These are phyloP conservation scores for Barbus barbus DNA, from an alignment of 2,113 vertebrate genomes.

Conservation along the genomic window DNA sequence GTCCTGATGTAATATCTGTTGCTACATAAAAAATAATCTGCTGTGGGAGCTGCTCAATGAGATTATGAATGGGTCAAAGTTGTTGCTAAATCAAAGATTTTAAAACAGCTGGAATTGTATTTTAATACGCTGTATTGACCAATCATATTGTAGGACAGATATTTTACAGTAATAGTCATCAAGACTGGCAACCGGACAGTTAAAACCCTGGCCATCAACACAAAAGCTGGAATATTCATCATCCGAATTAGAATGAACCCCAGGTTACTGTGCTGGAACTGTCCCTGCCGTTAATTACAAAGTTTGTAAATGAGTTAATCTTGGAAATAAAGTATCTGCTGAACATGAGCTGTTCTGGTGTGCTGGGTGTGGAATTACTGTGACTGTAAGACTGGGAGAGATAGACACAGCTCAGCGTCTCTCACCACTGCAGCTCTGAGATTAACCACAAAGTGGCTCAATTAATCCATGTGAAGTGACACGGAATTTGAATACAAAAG, in stretches of 20 bases:
- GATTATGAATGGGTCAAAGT: no score
- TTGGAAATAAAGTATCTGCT: conserved; percentile 17
- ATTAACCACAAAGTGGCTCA: conserved; percentile 78
- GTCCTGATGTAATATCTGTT: no score
- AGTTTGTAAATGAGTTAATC: conserved; percentile 13
- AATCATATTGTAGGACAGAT: no score
- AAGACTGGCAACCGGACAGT: no score
- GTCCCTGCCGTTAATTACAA: neutral
- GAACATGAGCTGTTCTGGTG: conserved; percentile 37
- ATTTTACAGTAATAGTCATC: no score
- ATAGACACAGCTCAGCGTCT: conserved; percentile 66
- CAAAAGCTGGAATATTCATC: neutral
- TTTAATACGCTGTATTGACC: no score
- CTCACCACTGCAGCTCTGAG: conserved; percentile 76
- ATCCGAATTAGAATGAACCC: neutral
- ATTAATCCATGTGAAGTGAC: conserved; percentile 77
- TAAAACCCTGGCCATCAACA: neutral
- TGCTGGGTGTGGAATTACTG: conserved; percentile 35
- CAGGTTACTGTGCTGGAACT: neutral
- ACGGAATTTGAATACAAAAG: conserved; percentile 76
- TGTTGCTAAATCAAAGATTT: no score
- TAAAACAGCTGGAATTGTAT: no score
- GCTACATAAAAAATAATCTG: no score
- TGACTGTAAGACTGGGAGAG: conserved; percentile 69
- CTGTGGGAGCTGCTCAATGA: no score